Evolutionary conservation across 2,113 vertebrate genomes (phyloP).

Genomic region (Laterallus jamaicensis): DNA sequence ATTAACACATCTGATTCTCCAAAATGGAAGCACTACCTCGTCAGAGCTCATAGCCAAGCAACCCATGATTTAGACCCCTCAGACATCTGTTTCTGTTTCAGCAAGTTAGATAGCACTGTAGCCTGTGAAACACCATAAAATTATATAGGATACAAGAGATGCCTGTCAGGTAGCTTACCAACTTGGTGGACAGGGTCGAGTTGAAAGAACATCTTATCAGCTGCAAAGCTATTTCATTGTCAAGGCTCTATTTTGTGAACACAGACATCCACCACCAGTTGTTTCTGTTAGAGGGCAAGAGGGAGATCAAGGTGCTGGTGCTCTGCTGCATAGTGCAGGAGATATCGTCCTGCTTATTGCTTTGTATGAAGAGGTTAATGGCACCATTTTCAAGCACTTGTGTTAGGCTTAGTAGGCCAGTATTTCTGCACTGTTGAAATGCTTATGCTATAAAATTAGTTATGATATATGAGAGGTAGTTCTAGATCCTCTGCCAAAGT

Average conservation of each 20-base stretch:
- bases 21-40: background rate
- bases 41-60: background rate
- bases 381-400: background rate
- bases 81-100: background rate
- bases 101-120: background rate
- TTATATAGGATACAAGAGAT: background rate
- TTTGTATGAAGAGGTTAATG: background rate
- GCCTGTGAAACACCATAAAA: background rate
- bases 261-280: background rate
- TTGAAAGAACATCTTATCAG: background rate
- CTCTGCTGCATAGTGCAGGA: background rate
- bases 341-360: background rate
- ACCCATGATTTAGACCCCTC: background rate
- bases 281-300: background rate
- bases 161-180: background rate
- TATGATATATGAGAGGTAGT: background rate
- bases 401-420: fast-evolving
- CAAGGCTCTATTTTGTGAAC: background rate
- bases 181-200: background rate
- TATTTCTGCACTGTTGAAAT: background rate
- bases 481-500: background rate
- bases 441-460: background rate
- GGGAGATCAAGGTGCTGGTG: background rate
- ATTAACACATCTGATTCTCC: background rate
- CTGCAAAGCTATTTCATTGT: background rate